Evolutionary conservation across 30 jellyfish, hydroid and myxozoan species (phyloP).

Genomic region (Morbakka virulenta): DNA sequence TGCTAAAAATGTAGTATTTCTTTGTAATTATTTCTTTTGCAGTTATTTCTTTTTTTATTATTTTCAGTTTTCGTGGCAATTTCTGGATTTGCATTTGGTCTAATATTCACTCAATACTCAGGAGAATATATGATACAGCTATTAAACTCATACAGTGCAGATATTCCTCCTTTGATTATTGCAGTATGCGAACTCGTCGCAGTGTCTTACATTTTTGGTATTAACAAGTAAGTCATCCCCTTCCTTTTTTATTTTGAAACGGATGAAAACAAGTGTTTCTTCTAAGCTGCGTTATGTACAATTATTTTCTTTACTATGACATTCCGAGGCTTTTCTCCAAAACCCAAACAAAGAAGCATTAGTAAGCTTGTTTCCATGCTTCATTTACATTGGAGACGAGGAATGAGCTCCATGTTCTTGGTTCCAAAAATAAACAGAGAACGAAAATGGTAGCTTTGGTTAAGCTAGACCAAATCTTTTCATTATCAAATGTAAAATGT

Average conservation of each 20-base stretch:
- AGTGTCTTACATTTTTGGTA: conserved; percentile 63
- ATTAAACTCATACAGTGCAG: conserved; percentile 70
- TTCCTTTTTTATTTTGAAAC: background rate
- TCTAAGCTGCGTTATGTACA: background rate
- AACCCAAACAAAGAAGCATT: too few relatives aligned
- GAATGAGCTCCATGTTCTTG: too few relatives aligned
- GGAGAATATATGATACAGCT: conserved; percentile 84
- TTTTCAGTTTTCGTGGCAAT: conserved; percentile 63
- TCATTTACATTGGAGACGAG: too few relatives aligned
- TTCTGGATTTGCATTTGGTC: conserved; percentile 61
- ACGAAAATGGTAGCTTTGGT: too few relatives aligned
- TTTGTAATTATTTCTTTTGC: background rate
- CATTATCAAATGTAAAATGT: too few relatives aligned
- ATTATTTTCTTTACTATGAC: background rate
- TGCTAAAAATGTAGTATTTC: too few relatives aligned
- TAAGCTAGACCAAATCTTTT: too few relatives aligned
- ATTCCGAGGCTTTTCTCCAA: background rate
- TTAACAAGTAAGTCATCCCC: conserved; percentile 46
- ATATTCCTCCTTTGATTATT: conserved; percentile 64
- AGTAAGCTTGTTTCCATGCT: too few relatives aligned
- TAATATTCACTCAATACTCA: conserved; percentile 49
- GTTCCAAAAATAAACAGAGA: too few relatives aligned
- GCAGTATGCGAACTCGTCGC: conserved; percentile 65
- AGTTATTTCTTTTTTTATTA: background rate
- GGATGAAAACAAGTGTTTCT: background rate